These are phyloP conservation scores for Papilio polyxenes DNA, from an alignment of 1,140 invertebrate genomes.

Conservation along the genomic window DNA sequence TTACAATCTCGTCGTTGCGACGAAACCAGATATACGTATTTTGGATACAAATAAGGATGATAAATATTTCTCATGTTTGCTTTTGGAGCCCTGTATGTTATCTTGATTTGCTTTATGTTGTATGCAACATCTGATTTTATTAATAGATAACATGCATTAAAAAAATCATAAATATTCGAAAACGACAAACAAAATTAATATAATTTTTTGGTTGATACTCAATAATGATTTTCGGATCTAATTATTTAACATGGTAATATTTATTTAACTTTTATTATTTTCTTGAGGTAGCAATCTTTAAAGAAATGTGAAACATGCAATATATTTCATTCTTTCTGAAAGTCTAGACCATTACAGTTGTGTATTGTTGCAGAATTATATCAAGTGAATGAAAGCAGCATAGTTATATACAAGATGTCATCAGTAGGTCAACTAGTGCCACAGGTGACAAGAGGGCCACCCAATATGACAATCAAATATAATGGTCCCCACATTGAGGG, in stretches of 20 bases:
- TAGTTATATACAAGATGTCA: slow-evolving; percentile 55
- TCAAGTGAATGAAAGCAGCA: slow-evolving; percentile 21
- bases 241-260: background rate
- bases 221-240: background rate
- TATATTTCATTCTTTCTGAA: background rate
- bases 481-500: slow-evolving; percentile 74
- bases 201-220: background rate
- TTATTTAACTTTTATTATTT: background rate
- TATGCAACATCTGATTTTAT: background rate
- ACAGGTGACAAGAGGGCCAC: slow-evolving; percentile 65
- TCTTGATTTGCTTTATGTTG: background rate
- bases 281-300: background rate
- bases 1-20: background rate
- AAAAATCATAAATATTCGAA: background rate
- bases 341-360: background rate
- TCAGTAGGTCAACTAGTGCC: slow-evolving; percentile 77
- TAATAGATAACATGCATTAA: background rate
- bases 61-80: background rate
- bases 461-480: slow-evolving; percentile 68
- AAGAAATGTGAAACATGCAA: background rate
- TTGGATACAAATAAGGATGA: background rate
- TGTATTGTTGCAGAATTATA: slow-evolving; percentile 12
- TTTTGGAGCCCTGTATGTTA: background rate
- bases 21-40: background rate
- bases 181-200: background rate